Percentiles rank a stretch among this genome's conserved stretches.
Conservation (phyloP, 2,797 vertebrate species). For the Rousettus madagascariensis region DNA sequence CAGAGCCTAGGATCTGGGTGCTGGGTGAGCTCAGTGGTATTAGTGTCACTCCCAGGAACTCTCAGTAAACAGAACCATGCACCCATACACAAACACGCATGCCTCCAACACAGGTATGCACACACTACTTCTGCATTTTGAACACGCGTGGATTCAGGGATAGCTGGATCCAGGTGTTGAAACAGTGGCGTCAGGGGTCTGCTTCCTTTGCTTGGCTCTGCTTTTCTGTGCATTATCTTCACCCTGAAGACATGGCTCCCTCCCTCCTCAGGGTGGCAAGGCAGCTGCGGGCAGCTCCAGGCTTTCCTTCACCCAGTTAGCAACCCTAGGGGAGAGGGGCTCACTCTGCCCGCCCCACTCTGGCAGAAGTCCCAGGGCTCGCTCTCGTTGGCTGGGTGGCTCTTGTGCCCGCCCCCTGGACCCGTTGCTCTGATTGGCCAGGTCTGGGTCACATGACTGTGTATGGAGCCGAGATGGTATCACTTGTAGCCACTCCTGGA, state of each 20-base stretch:
- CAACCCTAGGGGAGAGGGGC: not conserved
- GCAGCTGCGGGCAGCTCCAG: not conserved
- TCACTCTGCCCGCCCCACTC: too few species aligned
- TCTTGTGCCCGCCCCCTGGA: not conserved
- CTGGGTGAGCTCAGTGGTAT: not conserved
- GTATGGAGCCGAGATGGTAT: accelerated
- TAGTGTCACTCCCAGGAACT: not conserved
- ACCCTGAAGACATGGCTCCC: not conserved
- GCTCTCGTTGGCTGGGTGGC: not conserved
- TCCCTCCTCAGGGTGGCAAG: not conserved
- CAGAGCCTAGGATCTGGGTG: not conserved
- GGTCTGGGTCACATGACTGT: not conserved
- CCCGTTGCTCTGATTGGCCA: not conserved
- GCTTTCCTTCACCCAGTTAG: not conserved
- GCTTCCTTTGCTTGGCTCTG: not conserved
- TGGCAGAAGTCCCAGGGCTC: not conserved
- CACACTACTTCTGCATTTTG: too few species aligned
- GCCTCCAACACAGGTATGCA: not conserved
- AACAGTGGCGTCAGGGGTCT: not conserved
- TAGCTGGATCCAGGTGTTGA: not conserved
- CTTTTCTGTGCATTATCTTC: not conserved
- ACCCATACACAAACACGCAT: too few species aligned
- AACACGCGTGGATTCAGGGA: not conserved
- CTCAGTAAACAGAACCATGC: not conserved
- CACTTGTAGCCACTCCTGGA: too few species aligned